Evolutionary conservation across 2,888 invertebrate species (phyloP), one percentile per base, ranked within the genome.

Genomic region (Hyposoter didymator): DNA sequence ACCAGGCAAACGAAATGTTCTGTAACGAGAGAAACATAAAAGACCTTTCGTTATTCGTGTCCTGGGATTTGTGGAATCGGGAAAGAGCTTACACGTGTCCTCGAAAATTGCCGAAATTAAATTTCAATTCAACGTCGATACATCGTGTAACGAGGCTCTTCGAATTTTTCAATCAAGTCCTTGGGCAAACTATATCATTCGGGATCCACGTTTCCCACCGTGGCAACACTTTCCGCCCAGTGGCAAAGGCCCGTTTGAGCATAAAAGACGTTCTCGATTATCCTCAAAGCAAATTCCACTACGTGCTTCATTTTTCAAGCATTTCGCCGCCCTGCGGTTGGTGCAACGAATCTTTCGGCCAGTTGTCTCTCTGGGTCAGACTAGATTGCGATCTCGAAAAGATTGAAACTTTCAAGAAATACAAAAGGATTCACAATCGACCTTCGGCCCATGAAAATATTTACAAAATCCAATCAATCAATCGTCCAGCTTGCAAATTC

Each of bases 251-350:
- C 2, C 90, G 90, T 74, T 87, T 92, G 5, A 88, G 88, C 79
- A 85, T 92, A 75, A 90, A 90, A 69, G 91, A 93, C 66, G 91
- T 92, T 45, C 78, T 93, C 14, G 89, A 91, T 82, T 91, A 92
- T 88, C 92, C 93, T 0, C 91, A 92, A 74, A 92, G 91, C 76
- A 92, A 93, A 67, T 75, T 92, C 43, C 90, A 91, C 55, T 93
- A 91, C 32, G 87, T 91, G 2, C 87, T 88, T 0, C 89, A 91
- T 4, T 86, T 92, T 62, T 89, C 89, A n/a, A 89, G 91, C 66
- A 72, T 87, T 10, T 72, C 88, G 8, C 70, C 88, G 8, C 78
- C 89, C 5, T 85, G 87, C 5, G 85, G 87, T 52, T 85, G 88
- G 28, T 73, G 80, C 0, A 88, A 87, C 12, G 70, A 76, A 22